Conservation (phyloP, 2,797 vertebrate genomes). For the Erethizon dorsatum region DNA sequence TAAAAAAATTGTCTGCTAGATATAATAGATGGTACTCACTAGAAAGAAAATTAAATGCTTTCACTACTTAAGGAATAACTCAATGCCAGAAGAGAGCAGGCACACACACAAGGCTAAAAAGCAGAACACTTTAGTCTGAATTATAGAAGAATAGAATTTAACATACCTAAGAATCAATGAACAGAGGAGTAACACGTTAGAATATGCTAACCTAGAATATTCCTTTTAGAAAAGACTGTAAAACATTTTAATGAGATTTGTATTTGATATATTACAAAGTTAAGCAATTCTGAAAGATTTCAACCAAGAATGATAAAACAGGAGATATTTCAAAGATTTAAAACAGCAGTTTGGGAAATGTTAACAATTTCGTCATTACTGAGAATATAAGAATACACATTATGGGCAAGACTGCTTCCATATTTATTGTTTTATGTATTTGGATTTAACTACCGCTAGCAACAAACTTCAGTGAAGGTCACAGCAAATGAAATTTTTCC, state of each 20-base stretch:
- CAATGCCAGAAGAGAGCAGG: conserved; percentile 7
- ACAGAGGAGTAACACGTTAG: neutral
- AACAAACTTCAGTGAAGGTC: conserved; percentile 49
- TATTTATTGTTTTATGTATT: conserved; percentile 68
- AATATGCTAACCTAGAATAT: neutral
- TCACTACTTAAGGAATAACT: conserved; percentile 20
- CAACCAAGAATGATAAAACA: conserved; percentile 37
- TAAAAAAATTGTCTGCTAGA: conserved; percentile 13
- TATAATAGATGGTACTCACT: neutral
- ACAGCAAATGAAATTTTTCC: conserved; percentile 54
- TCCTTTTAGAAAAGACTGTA: conserved; percentile 13
- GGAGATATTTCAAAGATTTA: conserved; percentile 38
- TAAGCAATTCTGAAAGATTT: conserved; percentile 34
- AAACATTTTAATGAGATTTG: conserved; percentile 31
- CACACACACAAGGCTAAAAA: neutral
- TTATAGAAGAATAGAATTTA: neutral
- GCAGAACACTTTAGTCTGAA: conserved; percentile 20
- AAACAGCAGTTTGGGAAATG: conserved; percentile 51
- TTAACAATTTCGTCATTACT: conserved; percentile 28
- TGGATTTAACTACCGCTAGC: conserved; percentile 63
- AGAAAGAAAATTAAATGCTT: conserved; percentile 41
- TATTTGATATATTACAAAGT: conserved; percentile 23
- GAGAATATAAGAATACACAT: conserved; percentile 62
- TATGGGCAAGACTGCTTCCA: conserved; percentile 52
- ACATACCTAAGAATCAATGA: neutral